A percentile compares a stretch with the other conserved stretches of the same genome.
These are phyloP conservation scores for Epizoanthus rinbou DNA, from an alignment of 92 coral and sea anemone genomes.

Conservation along the genomic window DNA sequence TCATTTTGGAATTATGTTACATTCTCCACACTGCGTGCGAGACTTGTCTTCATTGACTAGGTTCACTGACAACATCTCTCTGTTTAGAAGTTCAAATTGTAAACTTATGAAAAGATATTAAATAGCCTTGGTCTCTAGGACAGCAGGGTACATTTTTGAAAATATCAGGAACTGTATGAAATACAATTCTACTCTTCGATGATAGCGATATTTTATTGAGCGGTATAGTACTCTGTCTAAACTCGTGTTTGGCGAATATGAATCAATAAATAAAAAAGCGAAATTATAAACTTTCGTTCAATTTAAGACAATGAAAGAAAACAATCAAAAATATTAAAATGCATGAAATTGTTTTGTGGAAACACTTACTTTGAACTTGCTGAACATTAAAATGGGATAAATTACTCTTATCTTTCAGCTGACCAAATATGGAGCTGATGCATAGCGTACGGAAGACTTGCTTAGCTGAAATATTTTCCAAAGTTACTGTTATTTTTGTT, in stretches of 20 bases:
- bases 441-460: not conserved
- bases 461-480: too few species aligned
- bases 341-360: constrained; percentile 41
- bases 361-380: constrained; percentile 39
- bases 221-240: constrained; percentile 13
- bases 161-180: constrained; percentile 2
- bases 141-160: constrained; percentile 34
- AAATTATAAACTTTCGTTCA: constrained; percentile 44
- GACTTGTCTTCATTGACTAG: not conserved
- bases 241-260: constrained; percentile 19
- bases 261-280: constrained; percentile 31
- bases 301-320: constrained; percentile 38
- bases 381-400: constrained; percentile 8
- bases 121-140: constrained; percentile 20
- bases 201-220: not conserved
- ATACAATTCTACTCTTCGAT: not conserved
- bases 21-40: constrained; percentile 15
- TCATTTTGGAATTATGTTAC: not conserved
- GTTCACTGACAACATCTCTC: constrained; percentile 3
- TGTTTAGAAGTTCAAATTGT: constrained; percentile 44
- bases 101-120: constrained; percentile 17
- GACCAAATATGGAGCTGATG: not conserved
- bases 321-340: constrained; percentile 38
- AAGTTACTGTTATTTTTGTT: too few species aligned
- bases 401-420: constrained; percentile 1